Base-by-base conservation (phyloP, 2,888 invertebrate species). In the Agrochola macilenta region DNA sequence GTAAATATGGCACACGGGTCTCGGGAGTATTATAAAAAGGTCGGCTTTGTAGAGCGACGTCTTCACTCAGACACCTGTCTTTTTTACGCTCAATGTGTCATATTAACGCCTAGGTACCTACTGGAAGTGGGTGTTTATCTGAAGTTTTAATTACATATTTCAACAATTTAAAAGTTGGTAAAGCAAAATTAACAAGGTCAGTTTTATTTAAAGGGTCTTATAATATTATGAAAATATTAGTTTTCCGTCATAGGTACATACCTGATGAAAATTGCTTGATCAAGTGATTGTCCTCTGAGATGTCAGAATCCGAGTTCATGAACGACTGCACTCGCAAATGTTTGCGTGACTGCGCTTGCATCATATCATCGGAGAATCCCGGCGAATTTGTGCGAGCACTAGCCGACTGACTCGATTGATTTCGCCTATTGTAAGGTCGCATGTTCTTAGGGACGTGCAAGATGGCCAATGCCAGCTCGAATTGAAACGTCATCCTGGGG, bases 401-500 rank as follows among this genome's bases (percentile, higher is more conserved):
- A 35, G 5, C 17, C 26, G 68, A 35, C n/a, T 5, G 26, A 26
- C 12, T 30, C 12, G 5, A 43, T 20, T 8, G 35, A 17, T 5
- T 8, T 8, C 2, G 1, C n/a, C 1, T 39, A 7, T 72, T 60
- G 46, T 63, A 30, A 35, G 87, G 80, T 87, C 84, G 95, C 94
- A 46, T 97, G 97, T 93, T 98, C 87, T 98, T 98, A 5, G 98
- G 97, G 54, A 99, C 97, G n/a, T 99, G 97, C 23, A 99, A 95
- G 81, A 99, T 98, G 2, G 98, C 98, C 26, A 99, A 98, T 0
- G 99, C 98, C 92, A 99, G 97, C 73, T 98, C 98, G 90, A 98
- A 98, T 89, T 99, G 99, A 93, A 99, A 99, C 0, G 99, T 98
- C 89, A 99, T 93, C 99, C 80, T 81, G 46, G 68, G 43, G 52